Base-by-base conservation (phyloP, 1,140 invertebrate species). In the Caenorhabditis tropicalis region DNA sequence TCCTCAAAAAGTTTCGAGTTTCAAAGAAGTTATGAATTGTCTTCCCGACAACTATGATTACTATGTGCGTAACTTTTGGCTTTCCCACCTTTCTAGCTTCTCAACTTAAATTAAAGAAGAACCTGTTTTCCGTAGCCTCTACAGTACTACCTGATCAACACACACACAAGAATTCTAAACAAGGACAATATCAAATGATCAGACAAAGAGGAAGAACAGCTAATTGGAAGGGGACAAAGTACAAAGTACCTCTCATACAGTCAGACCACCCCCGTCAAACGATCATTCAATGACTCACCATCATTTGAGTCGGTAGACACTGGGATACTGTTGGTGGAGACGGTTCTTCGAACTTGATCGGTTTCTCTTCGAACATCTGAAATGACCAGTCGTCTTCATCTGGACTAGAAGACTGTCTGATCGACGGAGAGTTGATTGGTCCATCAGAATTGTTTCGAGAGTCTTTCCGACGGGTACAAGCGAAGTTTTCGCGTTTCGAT, bases 371-470 rank as follows among this genome's bases (percentile, higher is more conserved):
- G 27, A 74, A 43, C 65, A 74, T 43, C 33, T 74, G 65, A 46
- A 74, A 74, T 43, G 65, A 74, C 65, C 65, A 74, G 12, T 74
- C 65, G n/a, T 74, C 65, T 24, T 74, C 65, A 10, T 74, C 65
- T 0, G 65, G 65, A 31, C 65, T 74, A 6, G 36, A 43, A 7
- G 60, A 70, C n/a, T 70, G 60, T 43, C 65, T 74, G 9, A 24
- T 74, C 21, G 65, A 74, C 12, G 65, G 65, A 74, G 65, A 74
- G 65, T 74, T 43, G 4, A n/a, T 29, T 21, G 36, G n/a, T 24
- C 29, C 36, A 12, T 74, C 36, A 5, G 65, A 65, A 19, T 65
- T 74, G 65, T 74, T 74, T 74, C 65, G 33, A 31, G 65, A 74
- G 36, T 74, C 36, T n/a, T 74, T 74, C n/a, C 65, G 65, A 24